A percentile compares a stretch with the other conserved stretches of the same genome.
phyloP scores from a whole-genome alignment of 2,113 vertebrate genomes.

The Malurus melanocephalus region DNA sequence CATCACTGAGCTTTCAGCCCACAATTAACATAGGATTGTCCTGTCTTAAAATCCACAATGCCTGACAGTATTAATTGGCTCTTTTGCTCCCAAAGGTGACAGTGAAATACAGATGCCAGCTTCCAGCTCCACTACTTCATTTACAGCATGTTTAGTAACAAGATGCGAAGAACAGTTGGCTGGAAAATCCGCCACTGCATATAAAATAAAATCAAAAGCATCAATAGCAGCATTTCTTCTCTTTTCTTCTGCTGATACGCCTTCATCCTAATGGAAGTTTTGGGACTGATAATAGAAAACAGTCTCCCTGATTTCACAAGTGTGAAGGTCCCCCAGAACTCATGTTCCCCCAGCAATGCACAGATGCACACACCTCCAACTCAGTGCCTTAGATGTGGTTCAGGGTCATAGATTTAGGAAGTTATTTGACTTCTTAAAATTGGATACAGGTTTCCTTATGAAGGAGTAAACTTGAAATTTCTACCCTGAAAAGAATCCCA shows the following conservation, averaged over 20 bases:
- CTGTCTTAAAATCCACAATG: background rate
- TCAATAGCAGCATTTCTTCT: background rate
- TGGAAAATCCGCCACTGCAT: background rate
- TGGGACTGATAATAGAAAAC: background rate
- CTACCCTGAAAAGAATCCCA: background rate
- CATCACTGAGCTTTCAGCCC: background rate
- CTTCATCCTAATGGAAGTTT: background rate
- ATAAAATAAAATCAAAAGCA: background rate
- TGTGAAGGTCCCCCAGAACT: background rate
- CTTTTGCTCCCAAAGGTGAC: background rate
- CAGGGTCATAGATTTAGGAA: background rate
- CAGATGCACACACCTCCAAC: background rate
- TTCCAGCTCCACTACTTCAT: background rate
- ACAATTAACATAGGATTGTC: background rate
- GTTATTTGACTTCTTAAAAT: background rate
- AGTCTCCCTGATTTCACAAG: background rate
- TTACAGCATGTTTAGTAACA: background rate
- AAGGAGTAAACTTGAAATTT: background rate
- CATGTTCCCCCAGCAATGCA: background rate
- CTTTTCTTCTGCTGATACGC: background rate
- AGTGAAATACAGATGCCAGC: background rate
- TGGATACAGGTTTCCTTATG: background rate
- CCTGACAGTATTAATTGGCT: background rate
- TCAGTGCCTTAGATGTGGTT: rapidly evolving
- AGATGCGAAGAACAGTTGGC: background rate